Evolutionary conservation across 1,140 invertebrate genomes (phyloP).

Genomic region (Planococcus citri): DNA sequence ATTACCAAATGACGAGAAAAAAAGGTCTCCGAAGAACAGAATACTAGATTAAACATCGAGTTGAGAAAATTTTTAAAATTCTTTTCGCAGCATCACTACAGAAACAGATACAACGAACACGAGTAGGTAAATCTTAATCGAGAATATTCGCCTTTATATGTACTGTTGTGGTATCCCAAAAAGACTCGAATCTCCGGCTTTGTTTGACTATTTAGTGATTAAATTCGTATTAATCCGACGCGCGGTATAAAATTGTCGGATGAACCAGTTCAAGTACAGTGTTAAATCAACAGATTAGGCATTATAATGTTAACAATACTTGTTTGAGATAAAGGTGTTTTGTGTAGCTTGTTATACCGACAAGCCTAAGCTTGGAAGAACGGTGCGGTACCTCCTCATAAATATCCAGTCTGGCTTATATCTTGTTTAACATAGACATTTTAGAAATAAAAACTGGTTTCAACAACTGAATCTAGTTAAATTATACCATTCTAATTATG

Average conservation of each 20-base stretch:
- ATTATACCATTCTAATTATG: slow-evolving; percentile 8
- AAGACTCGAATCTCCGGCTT: neutral
- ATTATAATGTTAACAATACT: slow-evolving; percentile 8
- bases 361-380: slow-evolving; percentile 1
- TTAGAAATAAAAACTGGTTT: slow-evolving; percentile 6
- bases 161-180: too few species aligned
- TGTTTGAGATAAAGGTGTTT: slow-evolving; percentile 7
- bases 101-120: too few species aligned
- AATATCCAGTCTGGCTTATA: slow-evolving; percentile 6
- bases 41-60: too few species aligned
- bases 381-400: slow-evolving; percentile 5
- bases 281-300: slow-evolving; percentile 6
- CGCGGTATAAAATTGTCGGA: neutral
- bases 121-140: too few species aligned
- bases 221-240: neutral
- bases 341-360: slow-evolving; percentile 1
- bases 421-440: slow-evolving; percentile 7
- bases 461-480: neutral
- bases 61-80: neutral
- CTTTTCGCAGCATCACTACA: neutral
- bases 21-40: too few species aligned
- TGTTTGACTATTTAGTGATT: neutral
- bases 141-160: too few species aligned
- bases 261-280: neutral
- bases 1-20: neutral